Evolutionary conservation across 2,797 vertebrate species (phyloP), one percentile per base, ranked within the genome.

Genomic region (Podargus strigoides): DNA sequence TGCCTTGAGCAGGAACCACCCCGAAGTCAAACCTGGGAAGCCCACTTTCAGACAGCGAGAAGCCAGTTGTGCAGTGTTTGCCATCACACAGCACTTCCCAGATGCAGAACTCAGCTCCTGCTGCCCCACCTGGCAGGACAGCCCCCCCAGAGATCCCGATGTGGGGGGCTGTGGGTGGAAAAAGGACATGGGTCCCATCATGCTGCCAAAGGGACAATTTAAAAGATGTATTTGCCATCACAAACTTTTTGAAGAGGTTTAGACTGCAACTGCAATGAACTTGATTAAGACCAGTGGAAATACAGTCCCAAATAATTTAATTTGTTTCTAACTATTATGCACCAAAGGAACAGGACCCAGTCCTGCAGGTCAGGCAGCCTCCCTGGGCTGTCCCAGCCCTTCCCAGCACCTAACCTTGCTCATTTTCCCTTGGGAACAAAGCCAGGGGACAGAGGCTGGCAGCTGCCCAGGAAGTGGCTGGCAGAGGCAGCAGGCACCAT

Each of bases 401-500:
- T 49, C 41, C 56, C 17, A 36, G 64, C 36, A 32, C 22, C 12
- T 2, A 47, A 56, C 37, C 53, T n/a, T 32, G 27, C 42, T 69
- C 14, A 1, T 9, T 5, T 23, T 36, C 68, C 60, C 41, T 32
- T 0, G 0, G 22, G 17, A 90, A 19, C 3, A 4, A 52, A 63
- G 39, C 34, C 28, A 49, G 36, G 32, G 17, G 41, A 22, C 21
- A 12, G 9, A 34, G 28, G 64, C n/a, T 42, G 49, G 58, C 62
- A 39, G 55, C 42, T 42, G 27, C 49, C 37, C 2, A 4, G 58
- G 66, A 32, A 59, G 58, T 1, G 3, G 50, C 56, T 42, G 73
- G 36, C 12, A 37, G 42, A 32, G 46, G 34, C 46, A 64, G 34
- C 0, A 0, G 58, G 34, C 2, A 4, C 30, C 13, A 3, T 20